Evolutionary conservation across 2,113 vertebrate species (phyloP), one percentile per base, ranked within the genome.

Genomic region (Campylorhamphus procurvoides): DNA sequence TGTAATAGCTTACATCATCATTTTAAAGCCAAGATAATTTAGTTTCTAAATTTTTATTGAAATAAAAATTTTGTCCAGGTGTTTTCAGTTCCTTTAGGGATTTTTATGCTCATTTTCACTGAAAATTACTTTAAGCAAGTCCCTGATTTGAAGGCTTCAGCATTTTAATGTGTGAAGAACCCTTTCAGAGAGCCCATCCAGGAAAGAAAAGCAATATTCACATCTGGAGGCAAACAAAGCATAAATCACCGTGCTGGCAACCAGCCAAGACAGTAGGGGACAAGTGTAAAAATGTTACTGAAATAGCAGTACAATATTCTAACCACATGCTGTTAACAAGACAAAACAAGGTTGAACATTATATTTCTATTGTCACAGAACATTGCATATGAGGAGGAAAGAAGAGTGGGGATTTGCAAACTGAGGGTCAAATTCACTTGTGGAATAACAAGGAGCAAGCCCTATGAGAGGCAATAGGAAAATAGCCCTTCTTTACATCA

Each of bases 311-410:
- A 84, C 73, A 64, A 52, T 94, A 91, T 95, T 91, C 91, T 85
- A 94, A 93, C 89, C 94, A 89, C 95, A 91, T 71, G 93, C 89
- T 96, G 95, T 64, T 95, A 96, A 93, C 88, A 92, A 94, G 92
- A 83, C 84, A 96, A 91, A 94, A 86, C 89, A 84, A 84, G 84
- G 91, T 73, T 85, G 74, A 92, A 90, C 56, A 39, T 93, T 91
- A 52, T 85, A 89, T 90, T 96, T 87, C 93, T 89, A 9, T 94
- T 87, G 89, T 90, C 75, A 79, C 67, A 88, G 93, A 78, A 74
- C 33, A 60, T 5, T 91, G 71, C 75, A 52, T 53, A 31, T 23
- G 37, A 88, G 82, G 77, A 66, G 39, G 63, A 93, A 74, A 90
- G 55, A 82, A 87, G 59, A 63, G 49, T 7, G 29, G 10, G 33